Percentiles rank a stretch among this genome's conserved stretches.
Conservation (phyloP, 2,888 invertebrate genomes). For the Eupithecia tripunctaria region DNA sequence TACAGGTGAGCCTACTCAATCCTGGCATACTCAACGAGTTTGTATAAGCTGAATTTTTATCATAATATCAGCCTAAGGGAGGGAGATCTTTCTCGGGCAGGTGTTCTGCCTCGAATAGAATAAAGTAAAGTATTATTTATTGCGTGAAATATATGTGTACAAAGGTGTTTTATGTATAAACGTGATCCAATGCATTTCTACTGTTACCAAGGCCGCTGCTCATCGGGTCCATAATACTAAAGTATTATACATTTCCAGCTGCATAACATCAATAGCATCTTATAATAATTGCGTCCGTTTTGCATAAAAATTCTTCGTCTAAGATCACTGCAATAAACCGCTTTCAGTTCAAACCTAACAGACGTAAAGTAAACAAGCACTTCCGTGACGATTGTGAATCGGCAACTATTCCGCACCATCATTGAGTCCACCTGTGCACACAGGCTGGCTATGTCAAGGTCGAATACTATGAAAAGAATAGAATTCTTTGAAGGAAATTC, state of each 20-base stretch:
- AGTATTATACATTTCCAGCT: background rate
- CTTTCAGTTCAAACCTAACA: background rate
- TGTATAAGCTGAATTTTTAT: no score
- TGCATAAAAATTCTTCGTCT: background rate
- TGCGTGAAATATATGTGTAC: no score
- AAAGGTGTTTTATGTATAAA: no score
- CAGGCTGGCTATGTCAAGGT: conserved; percentile 27
- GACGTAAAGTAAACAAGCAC: conserved; percentile 3
- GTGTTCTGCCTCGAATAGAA: no score
- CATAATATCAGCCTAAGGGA: background rate
- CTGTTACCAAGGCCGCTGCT: no score
- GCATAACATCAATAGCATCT: background rate
- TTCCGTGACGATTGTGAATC: conserved; percentile 11
- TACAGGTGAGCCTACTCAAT: background rate
- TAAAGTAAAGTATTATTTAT: no score
- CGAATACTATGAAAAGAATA: background rate
- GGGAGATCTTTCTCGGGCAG: no score
- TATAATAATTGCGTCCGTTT: background rate
- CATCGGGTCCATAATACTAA: background rate
- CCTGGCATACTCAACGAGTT: no score
- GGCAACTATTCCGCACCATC: conserved; percentile 9
- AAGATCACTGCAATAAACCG: background rate
- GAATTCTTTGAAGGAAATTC: background rate
- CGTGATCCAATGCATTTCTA: no score
- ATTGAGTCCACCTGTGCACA: conserved; percentile 26